Conservation (phyloP, 2,888 invertebrate genomes). For the Mythimna lalbum region DNA sequence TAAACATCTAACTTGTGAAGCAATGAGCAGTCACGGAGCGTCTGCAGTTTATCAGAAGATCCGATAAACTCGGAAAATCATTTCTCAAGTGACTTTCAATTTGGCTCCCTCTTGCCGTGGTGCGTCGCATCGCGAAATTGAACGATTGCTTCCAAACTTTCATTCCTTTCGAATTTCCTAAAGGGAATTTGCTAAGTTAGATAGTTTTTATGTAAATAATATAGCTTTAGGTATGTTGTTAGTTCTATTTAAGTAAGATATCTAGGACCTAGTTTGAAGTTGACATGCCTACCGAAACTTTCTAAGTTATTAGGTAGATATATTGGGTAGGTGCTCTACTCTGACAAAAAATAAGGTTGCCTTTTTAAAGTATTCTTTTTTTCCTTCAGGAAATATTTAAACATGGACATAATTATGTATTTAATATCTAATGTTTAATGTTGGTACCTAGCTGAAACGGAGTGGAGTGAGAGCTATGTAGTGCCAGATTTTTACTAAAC, state of each 20-base stretch:
- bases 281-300: too few relatives aligned
- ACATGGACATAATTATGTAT: too few relatives aligned
- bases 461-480: not conserved
- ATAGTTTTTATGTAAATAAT: slow-evolving; percentile 48
- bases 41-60: slow-evolving; percentile 56
- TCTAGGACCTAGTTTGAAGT: not conserved
- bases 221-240: not conserved
- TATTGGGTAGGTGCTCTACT: too few relatives aligned
- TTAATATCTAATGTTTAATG: too few relatives aligned
- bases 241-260: not conserved
- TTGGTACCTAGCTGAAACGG: not conserved
- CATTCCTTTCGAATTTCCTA: slow-evolving; percentile 52
- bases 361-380: too few relatives aligned
- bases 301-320: too few relatives aligned
- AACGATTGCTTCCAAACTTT: slow-evolving; percentile 61
- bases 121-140: slow-evolving; percentile 59
- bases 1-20: slow-evolving; percentile 27
- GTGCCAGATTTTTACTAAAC: too few relatives aligned
- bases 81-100: slow-evolving; percentile 78
- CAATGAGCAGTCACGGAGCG: slow-evolving; percentile 48
- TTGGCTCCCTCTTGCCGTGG: slow-evolving; percentile 65
- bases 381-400: too few relatives aligned
- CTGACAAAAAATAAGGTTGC: too few relatives aligned
- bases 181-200: slow-evolving; percentile 47
- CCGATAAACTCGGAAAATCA: slow-evolving; percentile 70